Evolutionary conservation across 2,797 vertebrate genomes (phyloP).

Genomic region (Rhabdophis nuchalis): DNA sequence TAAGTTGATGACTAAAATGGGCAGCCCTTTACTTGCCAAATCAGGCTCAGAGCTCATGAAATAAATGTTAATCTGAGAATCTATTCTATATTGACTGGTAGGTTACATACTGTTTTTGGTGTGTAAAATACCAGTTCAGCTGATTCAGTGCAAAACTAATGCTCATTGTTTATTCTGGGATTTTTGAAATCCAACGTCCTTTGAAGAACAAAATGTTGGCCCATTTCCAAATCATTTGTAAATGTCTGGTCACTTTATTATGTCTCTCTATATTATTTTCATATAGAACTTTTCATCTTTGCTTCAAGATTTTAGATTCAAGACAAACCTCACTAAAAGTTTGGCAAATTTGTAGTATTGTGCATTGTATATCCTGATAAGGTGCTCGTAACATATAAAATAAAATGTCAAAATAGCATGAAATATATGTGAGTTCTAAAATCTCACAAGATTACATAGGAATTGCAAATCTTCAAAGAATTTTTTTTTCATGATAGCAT

Average conservation of each 20-base stretch:
- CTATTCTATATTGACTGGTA: not conserved
- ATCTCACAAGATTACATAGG: not conserved
- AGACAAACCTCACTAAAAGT: not conserved
- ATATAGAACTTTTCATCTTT: not conserved
- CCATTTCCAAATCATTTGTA: not conserved
- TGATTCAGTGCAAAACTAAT: not conserved
- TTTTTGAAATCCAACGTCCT: not conserved
- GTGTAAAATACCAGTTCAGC: not conserved
- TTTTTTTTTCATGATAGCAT: not conserved
- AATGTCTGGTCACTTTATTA: not conserved
- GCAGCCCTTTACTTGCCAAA: not conserved
- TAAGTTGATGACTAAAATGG: constrained; percentile 64
- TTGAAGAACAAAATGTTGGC: not conserved
- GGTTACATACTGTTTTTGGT: not conserved
- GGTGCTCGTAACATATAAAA: not conserved
- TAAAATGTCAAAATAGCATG: not conserved
- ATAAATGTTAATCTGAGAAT: not conserved
- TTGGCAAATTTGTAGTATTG: not conserved
- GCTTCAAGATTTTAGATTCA: not conserved
- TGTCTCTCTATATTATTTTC: not conserved
- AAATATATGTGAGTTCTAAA: not conserved
- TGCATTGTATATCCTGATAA: not conserved
- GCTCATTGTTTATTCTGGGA: not conserved
- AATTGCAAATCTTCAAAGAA: not conserved
- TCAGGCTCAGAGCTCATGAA: not conserved